A percentile compares a stretch with the other conserved stretches of the same genome.
Conservation (phyloP, 2,113 vertebrate genomes). For the Corvus cornix region DNA sequence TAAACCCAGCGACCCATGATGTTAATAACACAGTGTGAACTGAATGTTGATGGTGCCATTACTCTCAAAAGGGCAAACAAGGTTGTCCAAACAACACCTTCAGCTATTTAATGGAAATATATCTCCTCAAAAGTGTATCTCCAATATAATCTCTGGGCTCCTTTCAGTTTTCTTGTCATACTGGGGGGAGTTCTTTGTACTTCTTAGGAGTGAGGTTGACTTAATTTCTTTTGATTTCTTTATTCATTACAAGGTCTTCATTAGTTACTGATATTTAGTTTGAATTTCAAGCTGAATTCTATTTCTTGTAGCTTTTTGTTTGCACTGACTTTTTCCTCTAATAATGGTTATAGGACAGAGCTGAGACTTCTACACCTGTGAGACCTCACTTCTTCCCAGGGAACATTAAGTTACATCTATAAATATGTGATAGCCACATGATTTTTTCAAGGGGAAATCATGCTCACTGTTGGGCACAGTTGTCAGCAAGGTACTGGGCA, state of each 20-base stretch:
- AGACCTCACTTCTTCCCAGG: background rate
- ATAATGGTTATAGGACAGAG: background rate
- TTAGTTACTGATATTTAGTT: background rate
- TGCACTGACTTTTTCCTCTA: background rate
- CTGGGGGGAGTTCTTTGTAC: background rate
- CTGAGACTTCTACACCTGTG: background rate
- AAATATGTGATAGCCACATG: background rate
- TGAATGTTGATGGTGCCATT: conserved; percentile 4
- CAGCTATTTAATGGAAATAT: background rate
- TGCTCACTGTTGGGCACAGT: background rate
- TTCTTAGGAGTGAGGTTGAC: background rate
- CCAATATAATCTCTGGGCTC: background rate
- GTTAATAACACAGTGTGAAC: conserved; percentile 11
- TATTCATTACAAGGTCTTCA: background rate
- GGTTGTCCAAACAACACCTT: conserved; percentile 44
- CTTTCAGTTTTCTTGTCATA: background rate
- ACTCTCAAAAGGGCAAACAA: conserved; percentile 67
- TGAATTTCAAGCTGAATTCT: background rate
- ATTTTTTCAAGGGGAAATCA: background rate
- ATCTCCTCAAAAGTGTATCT: background rate
- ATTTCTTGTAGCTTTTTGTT: background rate
- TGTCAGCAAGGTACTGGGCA: background rate
- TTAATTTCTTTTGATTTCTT: background rate
- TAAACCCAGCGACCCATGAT: conserved; percentile 59
- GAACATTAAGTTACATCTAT: background rate